Conservation (phyloP, 37 sponge, comb jelly and placozoan genomes). For the Halichondria panicea region DNA sequence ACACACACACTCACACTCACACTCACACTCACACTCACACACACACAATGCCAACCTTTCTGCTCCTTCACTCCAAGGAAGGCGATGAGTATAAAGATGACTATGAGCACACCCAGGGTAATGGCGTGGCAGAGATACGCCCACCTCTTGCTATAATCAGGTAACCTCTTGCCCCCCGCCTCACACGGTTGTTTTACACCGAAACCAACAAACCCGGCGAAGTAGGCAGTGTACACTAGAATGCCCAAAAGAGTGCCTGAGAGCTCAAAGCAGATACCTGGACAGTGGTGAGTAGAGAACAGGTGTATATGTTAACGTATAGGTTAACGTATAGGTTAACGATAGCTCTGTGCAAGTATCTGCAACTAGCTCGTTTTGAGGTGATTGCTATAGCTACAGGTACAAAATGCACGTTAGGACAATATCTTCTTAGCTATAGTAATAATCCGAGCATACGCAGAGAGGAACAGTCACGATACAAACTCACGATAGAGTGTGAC, state of each 20-base stretch:
- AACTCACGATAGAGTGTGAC: slow-evolving; percentile 76
- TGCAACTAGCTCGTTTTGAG: neutral
- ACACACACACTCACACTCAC: no score
- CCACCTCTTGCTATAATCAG: neutral
- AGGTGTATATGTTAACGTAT: neutral
- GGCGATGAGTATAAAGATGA: slow-evolving; percentile 39
- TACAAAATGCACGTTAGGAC: no score
- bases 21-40: no score
- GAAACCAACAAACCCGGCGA: slow-evolving; percentile 2
- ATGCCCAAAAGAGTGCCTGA: slow-evolving; percentile 71
- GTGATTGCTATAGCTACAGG: neutral
- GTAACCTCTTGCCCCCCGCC: neutral
- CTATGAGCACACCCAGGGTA: slow-evolving; percentile 35
- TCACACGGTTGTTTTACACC: neutral
- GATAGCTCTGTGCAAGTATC: neutral
- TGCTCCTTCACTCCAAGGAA: slow-evolving; percentile 69
- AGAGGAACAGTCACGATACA: no score
- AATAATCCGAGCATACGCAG: no score
- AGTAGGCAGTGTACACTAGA: slow-evolving; percentile 49
- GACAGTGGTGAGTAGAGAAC: neutral
- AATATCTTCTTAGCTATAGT: no score
- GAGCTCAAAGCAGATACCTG: slow-evolving; percentile 74
- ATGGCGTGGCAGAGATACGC: slow-evolving; percentile 67
- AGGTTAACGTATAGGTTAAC: neutral
- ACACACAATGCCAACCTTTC: slow-evolving; percentile 48